phyloP scores from a whole-genome alignment of 2,113 vertebrate species.

The Lasiurus borealis region DNA sequence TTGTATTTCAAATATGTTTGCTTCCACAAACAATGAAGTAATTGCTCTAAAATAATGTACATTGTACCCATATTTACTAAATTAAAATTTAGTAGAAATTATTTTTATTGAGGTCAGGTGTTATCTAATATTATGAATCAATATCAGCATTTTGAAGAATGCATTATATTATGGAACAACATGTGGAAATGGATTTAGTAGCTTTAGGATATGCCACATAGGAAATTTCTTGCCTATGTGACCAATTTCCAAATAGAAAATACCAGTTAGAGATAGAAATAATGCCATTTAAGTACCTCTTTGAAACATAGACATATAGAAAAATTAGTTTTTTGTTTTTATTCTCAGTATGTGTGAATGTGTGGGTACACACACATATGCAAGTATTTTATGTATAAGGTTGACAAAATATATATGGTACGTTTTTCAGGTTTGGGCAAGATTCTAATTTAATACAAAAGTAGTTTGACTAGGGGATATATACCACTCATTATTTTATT shows the following conservation, averaged over 20 bases:
- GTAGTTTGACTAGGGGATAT: neutral
- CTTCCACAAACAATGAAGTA: neutral
- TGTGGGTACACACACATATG: neutral
- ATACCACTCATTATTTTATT: neutral
- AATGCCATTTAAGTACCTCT: neutral
- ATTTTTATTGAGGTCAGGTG: conserved; percentile 5
- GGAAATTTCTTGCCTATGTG: neutral
- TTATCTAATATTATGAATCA: conserved; percentile 35
- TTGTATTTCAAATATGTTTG: conserved; percentile 22
- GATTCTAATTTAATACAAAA: neutral
- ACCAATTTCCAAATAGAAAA: conserved; percentile 46
- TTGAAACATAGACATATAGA: neutral
- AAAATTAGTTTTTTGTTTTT: neutral
- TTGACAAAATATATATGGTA: neutral
- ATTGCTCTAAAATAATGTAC: neutral
- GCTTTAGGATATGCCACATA: neutral
- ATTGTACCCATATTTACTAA: conserved; percentile 20
- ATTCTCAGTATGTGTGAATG: neutral
- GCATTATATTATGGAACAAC: conserved; percentile 45
- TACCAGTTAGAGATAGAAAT: conserved; percentile 32
- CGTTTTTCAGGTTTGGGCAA: neutral
- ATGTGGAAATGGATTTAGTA: conserved; percentile 55
- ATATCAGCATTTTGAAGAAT: conserved; percentile 20
- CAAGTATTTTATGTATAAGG: neutral
- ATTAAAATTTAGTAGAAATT: conserved; percentile 43